Percentiles rank a stretch among this genome's conserved stretches.
These are phyloP conservation scores for Ameiurus melas DNA, from an alignment of 2,113 vertebrate genomes.

Conservation along the genomic window DNA sequence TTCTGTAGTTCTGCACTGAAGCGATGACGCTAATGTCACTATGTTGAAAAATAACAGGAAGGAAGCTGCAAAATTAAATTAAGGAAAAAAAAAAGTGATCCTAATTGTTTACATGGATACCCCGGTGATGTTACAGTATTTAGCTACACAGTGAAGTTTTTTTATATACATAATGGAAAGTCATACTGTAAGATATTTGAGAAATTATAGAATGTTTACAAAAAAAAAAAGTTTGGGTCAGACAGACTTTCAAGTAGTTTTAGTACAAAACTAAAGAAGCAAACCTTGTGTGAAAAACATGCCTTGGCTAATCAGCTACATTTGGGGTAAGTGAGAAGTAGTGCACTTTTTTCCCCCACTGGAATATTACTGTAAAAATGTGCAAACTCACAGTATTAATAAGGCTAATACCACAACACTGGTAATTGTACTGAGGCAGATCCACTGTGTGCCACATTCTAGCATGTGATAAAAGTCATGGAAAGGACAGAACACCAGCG, in stretches of 20 bases:
- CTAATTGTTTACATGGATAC: background rate
- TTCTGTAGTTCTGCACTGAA: background rate
- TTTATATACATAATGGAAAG: background rate
- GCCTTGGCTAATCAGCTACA: background rate
- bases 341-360: background rate
- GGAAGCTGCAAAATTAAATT: background rate
- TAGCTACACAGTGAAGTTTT: background rate
- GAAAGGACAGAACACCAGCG: background rate
- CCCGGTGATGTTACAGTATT: background rate
- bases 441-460: background rate
- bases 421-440: background rate
- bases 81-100: background rate
- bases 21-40: background rate
- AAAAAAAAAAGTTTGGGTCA: background rate
- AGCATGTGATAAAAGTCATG: background rate
- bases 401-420: background rate
- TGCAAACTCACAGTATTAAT: background rate
- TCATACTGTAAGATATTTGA: background rate
- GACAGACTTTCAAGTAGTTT: background rate
- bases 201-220: background rate
- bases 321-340: background rate
- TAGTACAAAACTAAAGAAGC: background rate
- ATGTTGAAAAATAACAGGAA: background rate
- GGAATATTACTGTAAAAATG: background rate
- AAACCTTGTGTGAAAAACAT: background rate